A percentile compares a stretch with the other conserved stretches of the same genome.
phyloP scores from a whole-genome alignment of 2,797 vertebrate genomes.

The Leptodactylus fallax region DNA sequence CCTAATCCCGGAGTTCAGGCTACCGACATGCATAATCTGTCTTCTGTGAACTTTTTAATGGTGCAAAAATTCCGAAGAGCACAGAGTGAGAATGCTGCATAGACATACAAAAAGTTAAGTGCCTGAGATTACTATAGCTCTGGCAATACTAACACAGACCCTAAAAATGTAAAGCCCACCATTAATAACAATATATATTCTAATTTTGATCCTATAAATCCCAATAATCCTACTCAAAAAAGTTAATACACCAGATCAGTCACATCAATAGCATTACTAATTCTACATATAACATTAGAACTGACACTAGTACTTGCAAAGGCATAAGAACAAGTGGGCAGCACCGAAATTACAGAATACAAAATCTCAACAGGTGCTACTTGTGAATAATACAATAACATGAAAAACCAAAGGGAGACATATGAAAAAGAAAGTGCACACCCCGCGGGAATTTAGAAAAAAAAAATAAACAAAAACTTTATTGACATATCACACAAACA shows the following conservation, averaged over 20 bases:
- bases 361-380: no score
- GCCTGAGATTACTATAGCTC: neutral
- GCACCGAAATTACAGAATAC: no score
- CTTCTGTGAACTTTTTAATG: constrained; percentile 55
- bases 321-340: neutral
- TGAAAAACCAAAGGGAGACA: no score
- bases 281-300: no score
- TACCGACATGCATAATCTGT: constrained; percentile 43
- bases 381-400: no score
- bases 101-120: neutral
- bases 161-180: neutral
- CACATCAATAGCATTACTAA: no score
- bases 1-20: constrained; percentile 41
- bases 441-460: no score
- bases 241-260: no score
- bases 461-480: no score
- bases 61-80: neutral
- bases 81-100: constrained; percentile 14
- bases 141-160: neutral
- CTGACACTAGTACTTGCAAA: neutral
- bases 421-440: no score
- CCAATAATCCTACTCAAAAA: no score
- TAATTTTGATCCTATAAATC: neutral
- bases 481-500: no score
- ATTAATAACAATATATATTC: neutral